Percentiles rank a stretch among this genome's conserved stretches.
Conservation (phyloP, 2,888 invertebrate species). For the Agrilus cyanescens region DNA sequence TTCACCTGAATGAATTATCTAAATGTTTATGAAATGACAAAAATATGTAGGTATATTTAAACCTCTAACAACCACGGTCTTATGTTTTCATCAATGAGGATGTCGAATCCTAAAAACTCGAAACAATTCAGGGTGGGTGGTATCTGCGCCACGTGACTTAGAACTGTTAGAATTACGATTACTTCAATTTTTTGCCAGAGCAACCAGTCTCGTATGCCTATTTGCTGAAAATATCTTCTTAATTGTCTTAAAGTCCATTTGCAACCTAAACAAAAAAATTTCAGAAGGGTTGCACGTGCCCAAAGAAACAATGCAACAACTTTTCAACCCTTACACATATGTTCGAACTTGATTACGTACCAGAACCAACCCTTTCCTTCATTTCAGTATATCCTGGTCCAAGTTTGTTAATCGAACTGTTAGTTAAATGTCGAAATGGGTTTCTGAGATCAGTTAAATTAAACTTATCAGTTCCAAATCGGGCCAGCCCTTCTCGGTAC, state of each 20-base stretch:
- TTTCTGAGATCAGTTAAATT: conserved; percentile 72
- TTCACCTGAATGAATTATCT: conserved; percentile 53
- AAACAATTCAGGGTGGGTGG: conserved; percentile 68
- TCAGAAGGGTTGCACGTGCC: neutral
- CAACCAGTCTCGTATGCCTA: conserved; percentile 64
- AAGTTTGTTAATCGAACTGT: conserved; percentile 82
- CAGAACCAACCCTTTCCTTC: conserved; percentile 72
- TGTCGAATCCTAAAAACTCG: conserved; percentile 86
- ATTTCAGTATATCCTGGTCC: conserved; percentile 72
- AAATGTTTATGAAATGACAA: neutral
- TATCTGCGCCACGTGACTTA: conserved; percentile 61
- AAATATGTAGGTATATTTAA: conserved; percentile 2
- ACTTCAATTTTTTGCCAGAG: conserved; percentile 69
- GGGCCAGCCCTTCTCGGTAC: conserved; percentile 76
- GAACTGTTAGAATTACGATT: conserved; percentile 61
- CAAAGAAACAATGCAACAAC: too few species aligned
- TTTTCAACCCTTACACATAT: too few species aligned
- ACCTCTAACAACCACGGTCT: conserved; percentile 88
- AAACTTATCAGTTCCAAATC: conserved; percentile 74
- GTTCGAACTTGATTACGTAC: conserved; percentile 42
- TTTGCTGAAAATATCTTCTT: conserved; percentile 57
- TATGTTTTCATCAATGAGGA: conserved; percentile 69
- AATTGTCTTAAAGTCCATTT: conserved; percentile 78
- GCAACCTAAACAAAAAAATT: conserved; percentile 45
- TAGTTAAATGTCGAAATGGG: conserved; percentile 79